phyloP scores from a whole-genome alignment of 2,113 vertebrate genomes.

The Rhipidura dahli region DNA sequence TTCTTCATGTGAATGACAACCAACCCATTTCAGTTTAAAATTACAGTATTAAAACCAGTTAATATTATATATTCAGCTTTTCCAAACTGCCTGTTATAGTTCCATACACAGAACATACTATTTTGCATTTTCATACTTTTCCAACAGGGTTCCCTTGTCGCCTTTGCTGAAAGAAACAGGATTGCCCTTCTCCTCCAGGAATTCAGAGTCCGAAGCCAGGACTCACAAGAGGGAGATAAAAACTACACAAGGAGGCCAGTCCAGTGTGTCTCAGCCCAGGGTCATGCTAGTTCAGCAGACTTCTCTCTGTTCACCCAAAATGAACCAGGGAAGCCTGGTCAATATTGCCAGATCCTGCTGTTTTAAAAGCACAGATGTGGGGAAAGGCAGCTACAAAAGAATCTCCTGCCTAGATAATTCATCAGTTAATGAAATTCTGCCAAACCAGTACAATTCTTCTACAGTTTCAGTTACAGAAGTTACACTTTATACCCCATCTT shows the following conservation, averaged over 20 bases:
- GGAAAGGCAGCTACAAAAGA: neutral
- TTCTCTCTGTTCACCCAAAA: neutral
- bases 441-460: neutral
- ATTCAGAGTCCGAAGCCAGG: neutral
- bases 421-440: neutral
- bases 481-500: neutral
- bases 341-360: neutral
- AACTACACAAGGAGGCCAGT: neutral
- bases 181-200: neutral
- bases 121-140: neutral
- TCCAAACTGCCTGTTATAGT: neutral
- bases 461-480: neutral
- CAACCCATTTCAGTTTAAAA: neutral
- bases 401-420: neutral
- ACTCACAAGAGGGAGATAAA: neutral
- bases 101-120: neutral
- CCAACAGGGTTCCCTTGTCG: neutral
- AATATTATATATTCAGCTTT: neutral
- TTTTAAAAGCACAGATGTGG: neutral
- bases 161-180: neutral
- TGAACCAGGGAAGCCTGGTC: neutral
- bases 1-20: neutral
- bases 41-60: neutral
- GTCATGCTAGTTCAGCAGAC: neutral
- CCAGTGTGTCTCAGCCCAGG: rapidly evolving